A percentile compares a stretch with the other conserved stretches of the same genome.
phyloP scores from a whole-genome alignment of 2,797 vertebrate genomes.

The Periparus ater region DNA sequence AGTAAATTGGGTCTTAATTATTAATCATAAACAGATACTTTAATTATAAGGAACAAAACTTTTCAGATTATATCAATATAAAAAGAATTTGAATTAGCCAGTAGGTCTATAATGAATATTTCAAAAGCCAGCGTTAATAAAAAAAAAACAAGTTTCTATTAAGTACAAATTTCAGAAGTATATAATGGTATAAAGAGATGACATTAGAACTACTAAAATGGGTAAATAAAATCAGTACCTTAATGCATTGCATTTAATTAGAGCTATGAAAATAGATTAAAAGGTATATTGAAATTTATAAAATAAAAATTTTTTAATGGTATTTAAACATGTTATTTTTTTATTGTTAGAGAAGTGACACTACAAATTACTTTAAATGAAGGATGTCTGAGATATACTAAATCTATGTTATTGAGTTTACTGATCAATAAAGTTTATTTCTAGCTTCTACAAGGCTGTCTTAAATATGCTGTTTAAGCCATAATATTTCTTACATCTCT shows the following conservation, averaged over 20 bases:
- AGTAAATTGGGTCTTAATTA: conserved; percentile 47
- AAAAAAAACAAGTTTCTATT: background rate
- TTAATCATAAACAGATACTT: conserved; percentile 46
- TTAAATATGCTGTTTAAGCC: background rate
- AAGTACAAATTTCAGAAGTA: conserved; percentile 50
- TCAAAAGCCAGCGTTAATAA: conserved; percentile 46
- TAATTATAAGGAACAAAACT: conserved; percentile 31
- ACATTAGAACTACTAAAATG: conserved; percentile 30
- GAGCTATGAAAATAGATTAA: background rate
- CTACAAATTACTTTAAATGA: background rate
- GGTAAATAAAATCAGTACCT: background rate
- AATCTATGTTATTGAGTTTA: background rate
- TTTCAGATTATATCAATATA: conserved; percentile 62
- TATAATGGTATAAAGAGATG: conserved; percentile 43
- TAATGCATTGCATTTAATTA: background rate
- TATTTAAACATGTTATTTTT: background rate
- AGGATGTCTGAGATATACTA: background rate
- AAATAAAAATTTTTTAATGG: background rate
- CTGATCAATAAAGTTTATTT: background rate
- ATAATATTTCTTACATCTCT: background rate
- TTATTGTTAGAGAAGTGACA: background rate
- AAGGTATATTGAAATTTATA: background rate
- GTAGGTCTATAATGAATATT: conserved; percentile 69
- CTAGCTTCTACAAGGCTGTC: background rate
- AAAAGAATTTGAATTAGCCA: conserved; percentile 51